Evolutionary conservation across 2,113 vertebrate species (phyloP).

Genomic region (Hemibates koningsi): DNA sequence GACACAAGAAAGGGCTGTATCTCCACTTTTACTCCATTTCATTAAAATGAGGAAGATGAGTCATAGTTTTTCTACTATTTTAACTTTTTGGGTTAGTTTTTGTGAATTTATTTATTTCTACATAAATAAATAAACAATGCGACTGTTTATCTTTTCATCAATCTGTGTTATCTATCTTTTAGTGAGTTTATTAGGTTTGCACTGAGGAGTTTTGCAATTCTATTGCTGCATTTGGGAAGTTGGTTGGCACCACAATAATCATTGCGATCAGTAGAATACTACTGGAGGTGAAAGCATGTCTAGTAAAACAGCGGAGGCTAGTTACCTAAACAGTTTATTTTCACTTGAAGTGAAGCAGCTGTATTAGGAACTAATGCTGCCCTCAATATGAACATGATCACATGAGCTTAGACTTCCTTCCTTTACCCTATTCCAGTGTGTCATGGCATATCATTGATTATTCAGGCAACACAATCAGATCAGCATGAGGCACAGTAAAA

Average conservation of each 20-base stretch:
- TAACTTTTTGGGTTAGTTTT: background rate
- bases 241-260: background rate
- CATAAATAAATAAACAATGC: background rate
- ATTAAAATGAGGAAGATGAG: background rate
- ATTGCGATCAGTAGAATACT: background rate
- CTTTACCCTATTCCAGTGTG: background rate
- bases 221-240: background rate
- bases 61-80: background rate
- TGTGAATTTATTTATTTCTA: accelerated
- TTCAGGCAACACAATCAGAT: background rate
- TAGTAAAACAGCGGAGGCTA: background rate
- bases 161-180: background rate
- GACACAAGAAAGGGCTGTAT: background rate
- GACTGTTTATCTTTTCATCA: accelerated
- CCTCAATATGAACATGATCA: background rate
- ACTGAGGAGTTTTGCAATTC: background rate
- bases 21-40: background rate
- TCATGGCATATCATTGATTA: background rate
- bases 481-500: background rate
- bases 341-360: background rate
- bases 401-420: background rate
- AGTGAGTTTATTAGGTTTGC: background rate
- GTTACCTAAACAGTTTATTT: background rate
- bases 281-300: background rate
- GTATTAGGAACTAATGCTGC: background rate